Percentiles rank a stretch among this genome's conserved stretches.
phyloP scores from a whole-genome alignment of 2,888 invertebrate species.

The Dryococelus australis region DNA sequence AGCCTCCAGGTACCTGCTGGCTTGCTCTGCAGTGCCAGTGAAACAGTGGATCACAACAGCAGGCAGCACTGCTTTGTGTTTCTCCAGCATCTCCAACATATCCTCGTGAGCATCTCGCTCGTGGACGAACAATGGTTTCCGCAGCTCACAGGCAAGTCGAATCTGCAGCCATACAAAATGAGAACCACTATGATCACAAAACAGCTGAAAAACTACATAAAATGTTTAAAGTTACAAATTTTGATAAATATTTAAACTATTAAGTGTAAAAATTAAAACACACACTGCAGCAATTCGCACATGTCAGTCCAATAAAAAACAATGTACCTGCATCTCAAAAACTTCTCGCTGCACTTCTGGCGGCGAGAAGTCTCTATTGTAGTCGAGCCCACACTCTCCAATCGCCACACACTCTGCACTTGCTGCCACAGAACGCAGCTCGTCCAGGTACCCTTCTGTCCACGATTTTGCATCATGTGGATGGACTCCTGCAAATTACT shows the following conservation, averaged over 20 bases:
- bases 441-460: slow-evolving; percentile 66
- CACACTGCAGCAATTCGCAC: too few relatives aligned
- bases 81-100: slow-evolving; percentile 74
- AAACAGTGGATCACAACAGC: slow-evolving; percentile 90
- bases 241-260: too few relatives aligned
- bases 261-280: too few relatives aligned
- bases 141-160: slow-evolving; percentile 83
- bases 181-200: slow-evolving; percentile 27
- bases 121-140: slow-evolving; percentile 89
- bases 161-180: slow-evolving; percentile 63
- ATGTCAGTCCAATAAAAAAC: too few relatives aligned
- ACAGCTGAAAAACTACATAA: neutral
- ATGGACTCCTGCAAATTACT: slow-evolving; percentile 73
- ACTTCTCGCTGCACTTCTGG: slow-evolving; percentile 85
- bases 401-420: slow-evolving; percentile 92
- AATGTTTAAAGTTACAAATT: too few relatives aligned
- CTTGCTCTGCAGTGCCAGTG: slow-evolving; percentile 87
- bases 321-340: slow-evolving; percentile 80
- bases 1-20: slow-evolving; percentile 80
- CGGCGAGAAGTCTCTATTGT: slow-evolving; percentile 92
- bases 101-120: slow-evolving; percentile 92
- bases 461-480: slow-evolving; percentile 95
- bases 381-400: slow-evolving; percentile 94
- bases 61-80: slow-evolving; percentile 69
- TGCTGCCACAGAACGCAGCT: slow-evolving; percentile 75